Evolutionary conservation across 2,888 invertebrate genomes (phyloP), one percentile per base, ranked within the genome.

Genomic region (Eilema sororculum): DNA sequence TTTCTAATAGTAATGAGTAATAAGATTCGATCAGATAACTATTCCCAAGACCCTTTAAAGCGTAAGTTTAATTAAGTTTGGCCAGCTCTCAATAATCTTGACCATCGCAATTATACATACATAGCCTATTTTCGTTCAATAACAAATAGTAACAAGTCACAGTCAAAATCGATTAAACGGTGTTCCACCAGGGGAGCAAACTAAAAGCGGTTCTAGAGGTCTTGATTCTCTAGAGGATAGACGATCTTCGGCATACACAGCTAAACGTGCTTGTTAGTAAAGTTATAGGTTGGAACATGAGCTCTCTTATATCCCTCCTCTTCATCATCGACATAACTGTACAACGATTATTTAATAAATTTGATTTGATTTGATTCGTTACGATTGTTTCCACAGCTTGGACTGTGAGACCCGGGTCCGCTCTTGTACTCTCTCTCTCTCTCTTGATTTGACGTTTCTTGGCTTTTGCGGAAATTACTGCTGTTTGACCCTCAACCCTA

Each of bases 171-270:
- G 22, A 22, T 30, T 46, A 46, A 16, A 22, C 59, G 59, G 24
- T 24, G 9, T 25, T 20, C 13, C 65, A 63, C 28, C 72, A 58
- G 37, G 72, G 75, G 78, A 78, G 46, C 30, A 9, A 52, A 28
- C 59, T 59, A 70, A 72, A 70, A 73, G 72, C 74, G 56, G n/a
- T n/a, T n/a, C n/a, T n/a, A n/a, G n/a, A n/a, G n/a, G n/a, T n/a
- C n/a, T n/a, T 10, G 12, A 58, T 20, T 52, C 72, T 58, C 71
- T 62, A 52, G 71, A 69, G 77, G 76, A 67, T 41, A 52, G 41
- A 60, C 52, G 46, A 46, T 65, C 73, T 78, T 74, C 77, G 80
- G 22, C 6, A 12, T 30, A 60, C 8, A 20, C 8, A 20, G 28
- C 9, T 30, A n/a, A 60, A 60, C n/a, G 28, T 30, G n/a, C 30